Conservation (phyloP, 2,888 invertebrate genomes). For the Baronia brevicornis region DNA sequence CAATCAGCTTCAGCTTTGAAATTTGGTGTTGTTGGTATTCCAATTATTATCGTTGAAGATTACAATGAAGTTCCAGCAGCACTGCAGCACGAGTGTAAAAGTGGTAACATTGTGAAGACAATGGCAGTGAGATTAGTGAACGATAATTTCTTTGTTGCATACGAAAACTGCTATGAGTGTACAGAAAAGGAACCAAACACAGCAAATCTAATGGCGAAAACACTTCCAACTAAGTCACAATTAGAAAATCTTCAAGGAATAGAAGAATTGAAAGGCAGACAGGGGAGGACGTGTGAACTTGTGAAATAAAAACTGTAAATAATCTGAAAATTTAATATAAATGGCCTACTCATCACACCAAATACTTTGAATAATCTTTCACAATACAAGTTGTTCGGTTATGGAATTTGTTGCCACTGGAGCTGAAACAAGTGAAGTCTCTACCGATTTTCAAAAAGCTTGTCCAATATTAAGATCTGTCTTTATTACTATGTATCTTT, state of each 20-base stretch:
- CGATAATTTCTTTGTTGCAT: conserved; percentile 7
- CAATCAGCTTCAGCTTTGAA: conserved; percentile 5
- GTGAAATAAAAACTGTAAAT: too few relatives aligned
- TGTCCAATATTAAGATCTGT: too few relatives aligned
- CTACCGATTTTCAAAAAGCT: too few relatives aligned
- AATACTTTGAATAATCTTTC: too few relatives aligned
- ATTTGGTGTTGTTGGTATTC: conserved; percentile 7
- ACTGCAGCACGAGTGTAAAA: conserved; percentile 5
- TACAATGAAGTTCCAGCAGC: conserved; percentile 6
- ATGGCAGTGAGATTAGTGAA: conserved; percentile 10
- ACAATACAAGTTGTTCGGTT: too few relatives aligned
- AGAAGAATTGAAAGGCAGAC: conserved; percentile 8
- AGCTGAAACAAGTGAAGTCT: too few relatives aligned
- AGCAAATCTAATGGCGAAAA: conserved; percentile 11
- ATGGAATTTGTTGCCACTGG: too few relatives aligned
- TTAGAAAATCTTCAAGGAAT: conserved; percentile 5
- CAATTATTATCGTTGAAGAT: conserved; percentile 7
- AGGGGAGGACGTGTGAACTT: conserved; percentile 3
- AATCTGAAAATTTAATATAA: too few relatives aligned
- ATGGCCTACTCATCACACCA: too few relatives aligned
- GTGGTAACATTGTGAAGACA: conserved; percentile 4
- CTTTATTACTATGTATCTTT: too few relatives aligned
- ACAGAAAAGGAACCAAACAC: conserved; percentile 11
- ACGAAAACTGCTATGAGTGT: conserved; percentile 12
- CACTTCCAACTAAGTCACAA: conserved; percentile 4